These are phyloP conservation scores for Metacarcinus magister DNA, from an alignment of 2,888 invertebrate species.

Conservation along the genomic window DNA sequence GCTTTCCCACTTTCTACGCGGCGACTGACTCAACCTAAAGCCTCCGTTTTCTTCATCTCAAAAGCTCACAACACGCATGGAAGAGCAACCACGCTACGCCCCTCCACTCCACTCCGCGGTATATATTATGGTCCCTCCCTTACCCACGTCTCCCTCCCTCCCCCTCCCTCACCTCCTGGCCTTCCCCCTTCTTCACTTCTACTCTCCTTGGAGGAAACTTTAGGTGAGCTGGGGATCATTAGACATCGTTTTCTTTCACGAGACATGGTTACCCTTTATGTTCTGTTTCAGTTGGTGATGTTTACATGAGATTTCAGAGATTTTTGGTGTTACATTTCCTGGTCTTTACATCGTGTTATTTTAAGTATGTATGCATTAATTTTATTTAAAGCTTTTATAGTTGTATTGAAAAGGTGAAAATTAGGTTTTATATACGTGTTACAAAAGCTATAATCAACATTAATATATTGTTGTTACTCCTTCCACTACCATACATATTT, in stretches of 20 bases:
- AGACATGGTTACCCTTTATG: conserved; percentile 35
- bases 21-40: conserved; percentile 9
- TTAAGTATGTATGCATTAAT: not conserved
- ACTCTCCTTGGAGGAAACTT: not conserved
- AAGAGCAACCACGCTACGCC: conserved; percentile 55
- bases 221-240: not conserved
- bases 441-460: not conserved
- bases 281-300: not conserved
- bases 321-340: not conserved
- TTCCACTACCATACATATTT: conserved; percentile 38
- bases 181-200: conserved; percentile 32
- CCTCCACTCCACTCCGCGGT: conserved; percentile 40
- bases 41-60: conserved; percentile 69
- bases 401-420: not conserved
- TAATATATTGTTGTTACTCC: conserved; percentile 18
- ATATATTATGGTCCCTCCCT: not conserved
- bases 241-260: conserved; percentile 53
- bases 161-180: not conserved
- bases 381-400: not conserved
- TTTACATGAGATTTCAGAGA: not conserved
- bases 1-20: conserved; percentile 73
- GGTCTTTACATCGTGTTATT: not conserved
- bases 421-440: not conserved
- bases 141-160: not conserved
- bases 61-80: conserved; percentile 57